Percentiles rank a stretch among this genome's conserved stretches.
phyloP scores from a whole-genome alignment of 1,140 invertebrate genomes.

The Hycleus cichorii region DNA sequence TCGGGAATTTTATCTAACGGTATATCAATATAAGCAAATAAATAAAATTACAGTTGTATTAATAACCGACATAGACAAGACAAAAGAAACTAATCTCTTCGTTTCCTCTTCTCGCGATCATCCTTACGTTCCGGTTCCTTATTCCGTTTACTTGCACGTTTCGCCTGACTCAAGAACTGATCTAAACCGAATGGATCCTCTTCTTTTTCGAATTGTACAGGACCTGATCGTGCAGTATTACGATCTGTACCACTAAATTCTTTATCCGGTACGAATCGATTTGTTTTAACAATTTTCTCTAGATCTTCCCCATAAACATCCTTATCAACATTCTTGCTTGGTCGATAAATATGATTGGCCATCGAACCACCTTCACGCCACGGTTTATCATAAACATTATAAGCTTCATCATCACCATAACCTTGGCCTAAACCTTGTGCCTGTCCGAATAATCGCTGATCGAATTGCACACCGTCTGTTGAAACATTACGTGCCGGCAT shows the following conservation, averaged over 20 bases:
- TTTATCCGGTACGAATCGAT: constrained; percentile 93
- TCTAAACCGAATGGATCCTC: constrained; percentile 97
- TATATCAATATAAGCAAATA: no score
- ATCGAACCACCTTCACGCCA: constrained; percentile 79
- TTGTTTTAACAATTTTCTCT: constrained; percentile 80
- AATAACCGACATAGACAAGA: no score
- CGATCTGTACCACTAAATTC: constrained; percentile 88
- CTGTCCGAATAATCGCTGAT: constrained; percentile 93
- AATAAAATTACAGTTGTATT: no score
- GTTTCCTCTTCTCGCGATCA: constrained; percentile 33
- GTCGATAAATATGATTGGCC: constrained; percentile 86
- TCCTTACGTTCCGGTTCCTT: constrained; percentile 39
- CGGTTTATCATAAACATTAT: constrained; percentile 96
- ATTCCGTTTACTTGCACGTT: constrained; percentile 63
- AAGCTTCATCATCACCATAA: constrained; percentile 95
- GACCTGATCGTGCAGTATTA: constrained; percentile 69
- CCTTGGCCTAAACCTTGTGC: constrained; percentile 86
- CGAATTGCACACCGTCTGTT: constrained; percentile 83
- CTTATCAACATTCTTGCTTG: constrained; percentile 80
- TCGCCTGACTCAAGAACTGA: constrained; percentile 96
- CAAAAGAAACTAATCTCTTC: constrained; percentile 28
- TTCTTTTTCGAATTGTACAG: constrained; percentile 93
- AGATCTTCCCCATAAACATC: constrained; percentile 79
- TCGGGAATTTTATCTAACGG: no score
- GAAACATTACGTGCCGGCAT: constrained; percentile 76